Evolutionary conservation across 2,888 invertebrate species (phyloP).

Genomic region (Epinotia brunnichana): DNA sequence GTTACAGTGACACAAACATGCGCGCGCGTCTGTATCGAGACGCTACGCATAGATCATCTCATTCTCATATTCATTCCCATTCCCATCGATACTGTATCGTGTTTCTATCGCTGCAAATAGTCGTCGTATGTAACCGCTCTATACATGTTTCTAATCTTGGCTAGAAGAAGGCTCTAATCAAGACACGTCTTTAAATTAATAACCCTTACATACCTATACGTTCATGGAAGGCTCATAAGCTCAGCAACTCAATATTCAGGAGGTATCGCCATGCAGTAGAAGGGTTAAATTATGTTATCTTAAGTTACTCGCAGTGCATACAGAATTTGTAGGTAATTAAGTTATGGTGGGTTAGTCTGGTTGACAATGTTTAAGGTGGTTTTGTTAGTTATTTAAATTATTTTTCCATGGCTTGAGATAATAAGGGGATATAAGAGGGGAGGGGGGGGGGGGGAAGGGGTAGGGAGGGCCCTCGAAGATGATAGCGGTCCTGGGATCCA

Average conservation of each 20-base stretch:
- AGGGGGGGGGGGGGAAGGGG: no score
- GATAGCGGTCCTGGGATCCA: no score
- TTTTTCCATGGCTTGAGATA: no score
- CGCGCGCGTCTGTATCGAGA: no score
- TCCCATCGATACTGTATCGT: no score
- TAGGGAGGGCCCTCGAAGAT: no score
- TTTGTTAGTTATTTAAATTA: no score
- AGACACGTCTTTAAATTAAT: neutral
- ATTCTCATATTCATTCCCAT: no score
- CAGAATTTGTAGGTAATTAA: neutral
- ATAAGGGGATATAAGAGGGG: no score
- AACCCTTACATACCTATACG: neutral
- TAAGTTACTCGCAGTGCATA: neutral
- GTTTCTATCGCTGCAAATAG: neutral
- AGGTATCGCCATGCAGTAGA: constrained; percentile 9
- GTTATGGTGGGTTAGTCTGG: neutral
- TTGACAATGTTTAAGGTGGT: neutral
- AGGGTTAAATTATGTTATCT: constrained; percentile 13
- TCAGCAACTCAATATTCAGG: constrained; percentile 20
- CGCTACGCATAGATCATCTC: no score
- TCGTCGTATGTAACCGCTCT: no score
- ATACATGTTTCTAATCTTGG: neutral
- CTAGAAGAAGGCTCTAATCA: neutral
- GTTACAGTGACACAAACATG: no score
- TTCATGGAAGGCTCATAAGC: constrained; percentile 11